Conservation (phyloP, 2,797 vertebrate species). For the Pseudochirops cupreus region DNA sequence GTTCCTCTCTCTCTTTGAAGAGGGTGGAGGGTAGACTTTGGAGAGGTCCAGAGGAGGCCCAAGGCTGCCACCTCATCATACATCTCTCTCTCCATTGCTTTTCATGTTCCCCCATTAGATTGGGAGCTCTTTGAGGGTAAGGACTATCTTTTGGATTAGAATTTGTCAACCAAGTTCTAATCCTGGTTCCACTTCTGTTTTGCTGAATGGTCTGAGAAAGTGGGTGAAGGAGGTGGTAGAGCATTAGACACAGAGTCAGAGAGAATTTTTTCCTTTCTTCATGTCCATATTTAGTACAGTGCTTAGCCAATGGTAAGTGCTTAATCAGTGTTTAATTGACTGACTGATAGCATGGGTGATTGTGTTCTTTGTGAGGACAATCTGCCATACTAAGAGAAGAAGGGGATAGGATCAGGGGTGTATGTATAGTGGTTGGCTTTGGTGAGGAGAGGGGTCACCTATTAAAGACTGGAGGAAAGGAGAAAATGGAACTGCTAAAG, state of each 20-base stretch:
- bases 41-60: no score
- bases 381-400: background rate
- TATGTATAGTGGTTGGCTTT: no score
- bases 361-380: background rate
- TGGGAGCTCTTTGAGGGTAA: background rate
- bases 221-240: background rate
- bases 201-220: background rate
- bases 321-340: background rate
- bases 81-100: background rate
- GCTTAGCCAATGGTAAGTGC: background rate
- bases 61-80: no score
- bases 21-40: no score
- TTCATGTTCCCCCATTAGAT: background rate
- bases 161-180: background rate
- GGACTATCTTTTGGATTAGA: background rate
- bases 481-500: background rate
- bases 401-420: background rate
- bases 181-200: conserved; percentile 18
- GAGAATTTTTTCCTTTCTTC: background rate
- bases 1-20: no score
- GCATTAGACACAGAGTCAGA: no score
- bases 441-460: no score
- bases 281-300: background rate
- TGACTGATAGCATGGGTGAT: background rate
- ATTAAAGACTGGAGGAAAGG: background rate